Conservation (phyloP, 1,140 invertebrate genomes). For the Subanguina moxae region DNA sequence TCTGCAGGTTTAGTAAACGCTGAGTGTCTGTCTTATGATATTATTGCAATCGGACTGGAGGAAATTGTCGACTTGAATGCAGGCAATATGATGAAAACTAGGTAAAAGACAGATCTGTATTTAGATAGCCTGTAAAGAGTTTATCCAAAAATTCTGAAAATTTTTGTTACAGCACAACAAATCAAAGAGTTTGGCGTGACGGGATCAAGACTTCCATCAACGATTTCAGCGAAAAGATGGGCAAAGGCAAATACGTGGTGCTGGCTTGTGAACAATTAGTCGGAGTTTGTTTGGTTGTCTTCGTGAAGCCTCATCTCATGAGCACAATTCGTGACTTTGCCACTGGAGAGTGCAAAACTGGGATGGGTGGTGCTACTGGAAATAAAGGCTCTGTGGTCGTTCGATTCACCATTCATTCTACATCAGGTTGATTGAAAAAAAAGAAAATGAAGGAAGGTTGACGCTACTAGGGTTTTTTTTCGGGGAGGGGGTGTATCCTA, state of each 20-base stretch:
- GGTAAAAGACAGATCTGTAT: conserved; percentile 58
- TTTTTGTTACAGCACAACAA: conserved; percentile 75
- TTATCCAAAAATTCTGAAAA: conserved; percentile 10
- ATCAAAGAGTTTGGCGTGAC: conserved; percentile 89
- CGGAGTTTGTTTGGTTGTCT: conserved; percentile 93
- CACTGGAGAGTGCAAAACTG: conserved; percentile 88
- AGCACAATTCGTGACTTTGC: conserved; percentile 69
- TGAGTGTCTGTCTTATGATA: conserved; percentile 59
- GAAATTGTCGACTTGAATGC: conserved; percentile 99
- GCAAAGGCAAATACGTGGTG: conserved; percentile 80
- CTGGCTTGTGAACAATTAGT: conserved; percentile 93
- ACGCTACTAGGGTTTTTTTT: too few relatives aligned
- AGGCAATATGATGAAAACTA: conserved; percentile 92
- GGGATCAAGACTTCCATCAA: conserved; percentile 79
- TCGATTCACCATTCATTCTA: conserved; percentile 81
- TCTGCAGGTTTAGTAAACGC: conserved; percentile 32
- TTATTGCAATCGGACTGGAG: conserved; percentile 96
- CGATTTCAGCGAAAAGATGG: conserved; percentile 65
- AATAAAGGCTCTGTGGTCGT: conserved; percentile 97
- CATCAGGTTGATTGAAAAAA: conserved; percentile 66
- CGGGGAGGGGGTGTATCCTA: too few relatives aligned
- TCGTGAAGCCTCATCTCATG: conserved; percentile 79
- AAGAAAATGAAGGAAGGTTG: too few relatives aligned
- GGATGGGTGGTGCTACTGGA: conserved; percentile 80
- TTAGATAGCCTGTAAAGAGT: conserved; percentile 1